A percentile compares a stretch with the other conserved stretches of the same genome.
Evolutionary conservation across 2,888 invertebrate genomes (phyloP).

Genomic region (Troides aeacus): DNA sequence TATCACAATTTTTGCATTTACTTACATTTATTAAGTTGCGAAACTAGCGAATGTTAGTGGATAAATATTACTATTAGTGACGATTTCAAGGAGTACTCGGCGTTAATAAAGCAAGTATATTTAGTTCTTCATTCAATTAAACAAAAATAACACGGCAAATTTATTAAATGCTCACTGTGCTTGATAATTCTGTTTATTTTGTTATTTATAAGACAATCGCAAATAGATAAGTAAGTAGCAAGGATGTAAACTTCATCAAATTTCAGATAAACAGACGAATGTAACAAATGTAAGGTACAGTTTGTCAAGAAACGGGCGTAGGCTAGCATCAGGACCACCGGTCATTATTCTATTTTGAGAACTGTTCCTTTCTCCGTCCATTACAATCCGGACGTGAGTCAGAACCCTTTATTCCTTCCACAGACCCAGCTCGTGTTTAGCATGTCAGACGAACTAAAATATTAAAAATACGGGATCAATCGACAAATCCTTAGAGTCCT

Average conservation of each 20-base stretch:
- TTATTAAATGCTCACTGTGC: too few species aligned
- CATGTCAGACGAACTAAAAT: conserved; percentile 42
- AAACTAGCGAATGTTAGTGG: conserved; percentile 40
- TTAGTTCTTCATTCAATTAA: neutral
- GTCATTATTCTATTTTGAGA: conserved; percentile 68
- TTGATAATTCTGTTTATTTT: too few species aligned
- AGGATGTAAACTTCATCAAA: neutral
- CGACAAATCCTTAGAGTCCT: conserved; percentile 50
- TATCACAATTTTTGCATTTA: conserved; percentile 38
- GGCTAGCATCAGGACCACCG: conserved; percentile 55
- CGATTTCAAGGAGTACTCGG: conserved; percentile 38
- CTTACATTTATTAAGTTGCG: conserved; percentile 41
- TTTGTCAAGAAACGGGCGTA: conserved; percentile 56
- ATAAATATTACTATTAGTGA: conserved; percentile 39
- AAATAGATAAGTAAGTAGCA: too few species aligned
- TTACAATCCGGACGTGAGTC: conserved; percentile 68
- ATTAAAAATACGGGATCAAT: conserved; percentile 10
- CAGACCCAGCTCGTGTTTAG: conserved; percentile 47
- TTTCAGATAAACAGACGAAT: neutral
- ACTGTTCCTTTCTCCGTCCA: conserved; percentile 60
- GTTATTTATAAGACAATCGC: too few species aligned
- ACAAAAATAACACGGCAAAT: neutral
- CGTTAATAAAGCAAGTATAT: neutral
- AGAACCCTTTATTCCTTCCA: conserved; percentile 66
- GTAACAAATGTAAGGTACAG: conserved; percentile 29